phyloP scores from a whole-genome alignment of 2,797 vertebrate species.

The Sebastes kiyomatsui region DNA sequence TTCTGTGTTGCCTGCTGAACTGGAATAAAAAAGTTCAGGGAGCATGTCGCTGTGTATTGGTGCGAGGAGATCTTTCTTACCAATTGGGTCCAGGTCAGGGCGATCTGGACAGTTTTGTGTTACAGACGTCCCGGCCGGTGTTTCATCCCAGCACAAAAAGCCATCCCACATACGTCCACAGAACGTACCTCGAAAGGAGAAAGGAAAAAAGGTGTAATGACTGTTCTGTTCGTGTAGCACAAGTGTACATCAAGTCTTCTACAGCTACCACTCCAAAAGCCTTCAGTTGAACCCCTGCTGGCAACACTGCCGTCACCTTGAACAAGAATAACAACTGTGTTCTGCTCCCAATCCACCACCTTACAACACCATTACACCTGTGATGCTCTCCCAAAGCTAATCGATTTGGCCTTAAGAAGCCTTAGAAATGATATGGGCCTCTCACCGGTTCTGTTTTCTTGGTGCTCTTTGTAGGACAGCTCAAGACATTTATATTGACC shows the following conservation, averaged over 20 bases:
- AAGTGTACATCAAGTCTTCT: neutral
- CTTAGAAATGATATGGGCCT: neutral
- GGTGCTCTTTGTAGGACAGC: conserved; percentile 51
- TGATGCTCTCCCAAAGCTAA: conserved; percentile 25
- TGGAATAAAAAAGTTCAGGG: conserved; percentile 3
- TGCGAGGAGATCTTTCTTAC: conserved; percentile 73
- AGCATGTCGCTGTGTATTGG: neutral
- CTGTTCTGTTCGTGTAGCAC: neutral
- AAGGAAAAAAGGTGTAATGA: neutral
- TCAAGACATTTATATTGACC: conserved; percentile 78
- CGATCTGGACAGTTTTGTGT: conserved; percentile 89
- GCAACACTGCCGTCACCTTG: neutral
- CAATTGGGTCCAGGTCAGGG: conserved; percentile 84
- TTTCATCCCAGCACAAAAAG: conserved; percentile 93
- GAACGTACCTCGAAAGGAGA: conserved; percentile 77
- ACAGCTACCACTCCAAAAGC: neutral
- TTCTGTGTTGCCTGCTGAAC: conserved; percentile 11
- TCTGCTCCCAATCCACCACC: neutral
- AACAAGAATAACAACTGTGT: neutral
- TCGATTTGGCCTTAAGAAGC: conserved; percentile 9
- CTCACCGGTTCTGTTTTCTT: conserved; percentile 80
- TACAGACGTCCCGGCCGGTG: conserved; percentile 84
- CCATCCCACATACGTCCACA: conserved; percentile 95
- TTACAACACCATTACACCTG: neutral
- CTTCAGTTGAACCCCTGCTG: neutral